phyloP scores from a whole-genome alignment of 1,140 invertebrate genomes.

The Pachyrhynchus sulphureomaculatus region DNA sequence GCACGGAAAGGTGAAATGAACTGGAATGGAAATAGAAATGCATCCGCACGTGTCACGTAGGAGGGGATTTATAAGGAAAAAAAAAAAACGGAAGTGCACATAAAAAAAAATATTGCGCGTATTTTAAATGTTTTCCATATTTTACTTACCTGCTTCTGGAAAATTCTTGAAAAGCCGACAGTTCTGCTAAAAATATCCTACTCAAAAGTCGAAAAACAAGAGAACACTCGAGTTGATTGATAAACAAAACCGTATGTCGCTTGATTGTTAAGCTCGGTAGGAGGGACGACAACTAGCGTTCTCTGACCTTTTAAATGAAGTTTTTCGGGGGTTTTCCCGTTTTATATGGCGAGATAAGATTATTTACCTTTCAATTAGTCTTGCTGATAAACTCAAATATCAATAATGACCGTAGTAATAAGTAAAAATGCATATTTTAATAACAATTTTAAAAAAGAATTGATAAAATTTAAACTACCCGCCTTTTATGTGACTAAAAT shows the following conservation, averaged over 20 bases:
- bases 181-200: slow-evolving; percentile 1
- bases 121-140: slow-evolving; percentile 16
- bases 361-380: not conserved
- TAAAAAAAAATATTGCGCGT: slow-evolving; percentile 13
- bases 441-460: not conserved
- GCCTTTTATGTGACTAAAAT: too few relatives aligned
- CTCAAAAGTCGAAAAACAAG: slow-evolving; percentile 22
- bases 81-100: slow-evolving; percentile 26
- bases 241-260: slow-evolving; percentile 31
- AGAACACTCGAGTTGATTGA: slow-evolving; percentile 6
- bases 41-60: slow-evolving; percentile 30
- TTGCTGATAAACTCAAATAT: not conserved
- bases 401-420: not conserved
- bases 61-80: slow-evolving; percentile 17
- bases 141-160: slow-evolving; percentile 7
- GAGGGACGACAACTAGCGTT: not conserved
- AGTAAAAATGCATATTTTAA: not conserved
- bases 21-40: slow-evolving; percentile 29
- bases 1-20: slow-evolving; percentile 22
- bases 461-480: too few relatives aligned
- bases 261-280: slow-evolving; percentile 12
- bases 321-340: not conserved
- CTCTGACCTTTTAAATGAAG: not conserved
- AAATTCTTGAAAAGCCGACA: not conserved
- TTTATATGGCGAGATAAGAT: not conserved